Base-by-base conservation (phyloP, 2,797 vertebrate genomes). In the Gallinago stenura region DNA sequence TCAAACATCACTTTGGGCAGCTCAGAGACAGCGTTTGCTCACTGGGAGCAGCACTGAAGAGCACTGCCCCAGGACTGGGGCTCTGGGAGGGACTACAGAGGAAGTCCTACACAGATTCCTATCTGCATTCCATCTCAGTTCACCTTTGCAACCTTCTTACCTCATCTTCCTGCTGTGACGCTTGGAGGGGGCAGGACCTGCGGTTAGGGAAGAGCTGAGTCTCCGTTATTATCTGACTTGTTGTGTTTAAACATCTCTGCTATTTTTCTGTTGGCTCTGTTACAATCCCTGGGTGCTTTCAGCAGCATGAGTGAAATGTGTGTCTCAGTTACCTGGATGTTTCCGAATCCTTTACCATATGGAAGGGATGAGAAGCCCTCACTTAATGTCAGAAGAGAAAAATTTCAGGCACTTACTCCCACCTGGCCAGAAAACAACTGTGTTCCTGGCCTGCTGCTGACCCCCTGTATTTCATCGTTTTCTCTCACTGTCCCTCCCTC, bases 321-420 rank as follows among this genome's bases (percentile, higher is more conserved):
- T 14, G 15, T 48, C 54, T 69, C 30, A 5, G 43, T 58, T 51
- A 91, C 30, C 31, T 51, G n/a, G 21, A 62, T 46, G 25, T 70
- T 85, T 79, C 35, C 39, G 60, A 84, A 68, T 31, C 31, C 43
- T 58, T 72, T 48, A 62, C 7, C 28, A 12, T 10, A 72, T 48
- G 10, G 14, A 65, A 90, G 26, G 46, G 26, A 79, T 19, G 25
- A 66, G 25, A 93, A 85, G 17, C 33, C 39, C 24, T 50, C 25
- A 82, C 58, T 91, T 78, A 37, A 79, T 13, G 15, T 26, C 80
- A 95, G 24, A 61, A 84, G 15, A 76, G 14, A 66, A 95, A 69
- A 87, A 82, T 12, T 48, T 89, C 17, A 12, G 28, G 39, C 92
- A 84, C n/a, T 73, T 93, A 45, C 6, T 64, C 37, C 37, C 14